These are phyloP conservation scores for Myotis planiceps DNA, from an alignment of 2,797 vertebrate genomes.

Conservation along the genomic window DNA sequence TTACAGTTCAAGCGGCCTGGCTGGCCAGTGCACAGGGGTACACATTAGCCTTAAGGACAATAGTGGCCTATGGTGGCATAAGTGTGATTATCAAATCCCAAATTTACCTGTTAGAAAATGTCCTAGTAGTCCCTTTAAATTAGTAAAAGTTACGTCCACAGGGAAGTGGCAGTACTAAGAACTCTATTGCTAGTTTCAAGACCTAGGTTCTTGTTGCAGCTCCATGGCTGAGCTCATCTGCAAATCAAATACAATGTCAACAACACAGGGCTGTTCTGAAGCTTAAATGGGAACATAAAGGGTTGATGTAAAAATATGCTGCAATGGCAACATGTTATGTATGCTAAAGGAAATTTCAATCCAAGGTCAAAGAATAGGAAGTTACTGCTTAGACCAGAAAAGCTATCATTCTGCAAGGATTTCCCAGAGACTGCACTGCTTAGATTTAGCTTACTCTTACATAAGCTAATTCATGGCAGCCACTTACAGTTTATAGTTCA, in stretches of 20 bases:
- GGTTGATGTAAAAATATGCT: neutral
- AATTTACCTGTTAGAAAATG: neutral
- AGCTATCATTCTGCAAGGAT: neutral
- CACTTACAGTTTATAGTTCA: neutral
- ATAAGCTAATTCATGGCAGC: neutral
- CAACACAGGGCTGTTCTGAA: neutral
- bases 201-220: neutral
- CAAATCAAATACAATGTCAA: neutral
- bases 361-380: neutral
- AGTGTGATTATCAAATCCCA: neutral
- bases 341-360: neutral
- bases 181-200: neutral
- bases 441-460: neutral
- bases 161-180: neutral
- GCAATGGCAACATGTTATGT: neutral
- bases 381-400: neutral
- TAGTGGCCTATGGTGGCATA: neutral
- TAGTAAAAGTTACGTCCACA: neutral
- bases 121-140: neutral
- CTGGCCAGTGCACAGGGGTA: neutral
- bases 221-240: neutral
- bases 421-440: neutral
- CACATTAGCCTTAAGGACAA: neutral
- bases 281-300: neutral
- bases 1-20: neutral